Base-by-base conservation (phyloP, 2,888 invertebrate genomes). In the Sinelater perroti region DNA sequence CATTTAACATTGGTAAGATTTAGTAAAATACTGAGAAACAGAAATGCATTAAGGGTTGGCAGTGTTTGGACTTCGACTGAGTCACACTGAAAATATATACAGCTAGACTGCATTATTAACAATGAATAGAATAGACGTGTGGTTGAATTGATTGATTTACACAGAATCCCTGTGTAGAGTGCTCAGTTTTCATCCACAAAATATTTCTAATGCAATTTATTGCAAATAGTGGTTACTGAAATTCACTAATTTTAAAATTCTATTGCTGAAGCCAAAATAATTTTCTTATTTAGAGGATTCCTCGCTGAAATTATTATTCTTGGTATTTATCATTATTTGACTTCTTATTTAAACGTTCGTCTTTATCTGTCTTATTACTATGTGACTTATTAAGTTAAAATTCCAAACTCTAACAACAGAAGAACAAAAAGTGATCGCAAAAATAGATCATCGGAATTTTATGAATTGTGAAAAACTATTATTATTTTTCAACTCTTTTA, bases 181-280 rank as follows among this genome's bases (percentile, higher is more conserved):
- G 10, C 79, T 79, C 30, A 80, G 67, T 66, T 79, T 78, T 14
- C 75, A 80, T 62, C 79, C 80, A 61, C 13, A 80, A 64, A 56
- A 80, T 76, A 60, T 80, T 79, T 61, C 78, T 78, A 20, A 80
- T 68, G 20, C 78, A 69, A 65, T 80, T 80, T 60, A 80, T 78
- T 3, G 80, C 79, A 58, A 78, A 76, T 60, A 80, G 73, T 68
- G 78, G 74, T 68, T 80, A 79, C 53, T 76, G 75, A 10, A 75
- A 55, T 53, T 74, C 67, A n/a, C 78, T 80, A 75, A 62, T 74
- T 75, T 52, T 77, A 70, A n/a, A 79, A 67, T 68, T 80, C 78
- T 2, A 75, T 72, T 7, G 79, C 78, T 59, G 80, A 79, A 54
- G 77, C 75, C 51, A 72, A 68, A 16, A 79, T 78, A 53, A 80